These are phyloP conservation scores for Buceros bicornis DNA, from an alignment of 2,797 vertebrate genomes.

Conservation along the genomic window DNA sequence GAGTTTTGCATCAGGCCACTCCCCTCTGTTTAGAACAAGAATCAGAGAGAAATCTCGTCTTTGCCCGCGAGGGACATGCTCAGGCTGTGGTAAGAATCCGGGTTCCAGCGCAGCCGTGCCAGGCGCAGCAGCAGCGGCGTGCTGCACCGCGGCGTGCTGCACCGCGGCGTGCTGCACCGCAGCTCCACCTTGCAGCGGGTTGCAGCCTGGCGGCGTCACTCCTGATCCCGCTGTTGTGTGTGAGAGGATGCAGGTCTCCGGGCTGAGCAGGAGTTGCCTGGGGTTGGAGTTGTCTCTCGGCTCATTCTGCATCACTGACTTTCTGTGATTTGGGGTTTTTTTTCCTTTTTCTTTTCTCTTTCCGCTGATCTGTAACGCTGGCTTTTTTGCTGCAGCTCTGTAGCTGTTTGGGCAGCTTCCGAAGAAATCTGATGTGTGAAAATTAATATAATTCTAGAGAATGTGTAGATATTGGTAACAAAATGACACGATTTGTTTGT, in stretches of 20 bases:
- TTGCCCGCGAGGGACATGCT: fast-evolving
- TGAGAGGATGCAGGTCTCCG: background rate
- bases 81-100: background rate
- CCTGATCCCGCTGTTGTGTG: fast-evolving
- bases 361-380: background rate
- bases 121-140: background rate
- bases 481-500: background rate
- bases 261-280: too few species aligned
- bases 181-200: background rate
- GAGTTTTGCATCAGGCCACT: background rate
- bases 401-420: background rate
- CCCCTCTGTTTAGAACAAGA: background rate
- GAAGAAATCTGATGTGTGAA: background rate
- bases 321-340: background rate
- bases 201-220: fast-evolving
- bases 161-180: background rate
- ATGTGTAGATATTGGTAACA: background rate
- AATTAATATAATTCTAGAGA: background rate
- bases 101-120: fast-evolving
- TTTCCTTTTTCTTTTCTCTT: background rate
- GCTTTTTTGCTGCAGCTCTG: background rate
- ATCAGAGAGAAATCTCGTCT: background rate
- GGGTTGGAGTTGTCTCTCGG: background rate
- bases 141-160: fast-evolving
- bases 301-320: background rate